These are phyloP conservation scores for Tricholauxania praeusta DNA, from an alignment of 2,888 invertebrate species.

Conservation along the genomic window DNA sequence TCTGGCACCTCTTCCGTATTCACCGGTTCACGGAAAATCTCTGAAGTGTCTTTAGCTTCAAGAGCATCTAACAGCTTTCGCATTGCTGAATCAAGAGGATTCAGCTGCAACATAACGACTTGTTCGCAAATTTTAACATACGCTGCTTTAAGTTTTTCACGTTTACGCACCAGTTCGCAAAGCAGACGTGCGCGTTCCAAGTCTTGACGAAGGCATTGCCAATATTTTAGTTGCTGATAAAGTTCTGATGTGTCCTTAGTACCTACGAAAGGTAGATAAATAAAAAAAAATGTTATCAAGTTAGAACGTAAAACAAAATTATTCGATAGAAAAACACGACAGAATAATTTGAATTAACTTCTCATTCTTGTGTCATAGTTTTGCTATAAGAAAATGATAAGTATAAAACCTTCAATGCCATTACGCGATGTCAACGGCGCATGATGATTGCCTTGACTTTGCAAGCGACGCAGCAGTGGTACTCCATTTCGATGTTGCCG, in stretches of 20 bases:
- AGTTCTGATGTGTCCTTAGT: constrained; percentile 79
- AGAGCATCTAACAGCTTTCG: constrained; percentile 82
- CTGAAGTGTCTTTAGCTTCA: constrained; percentile 82
- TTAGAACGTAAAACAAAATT: background rate
- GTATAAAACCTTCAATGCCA: constrained; percentile 70
- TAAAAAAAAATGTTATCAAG: background rate
- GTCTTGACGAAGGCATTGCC: constrained; percentile 94
- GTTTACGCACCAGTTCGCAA: constrained; percentile 94
- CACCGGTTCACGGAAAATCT: constrained; percentile 94
- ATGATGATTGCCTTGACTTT: constrained; percentile 72
- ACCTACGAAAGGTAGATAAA: constrained; percentile 44
- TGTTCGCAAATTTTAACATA: constrained; percentile 84
- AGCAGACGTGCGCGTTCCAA: constrained; percentile 91
- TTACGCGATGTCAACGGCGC: constrained; percentile 70
- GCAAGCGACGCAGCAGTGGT: constrained; percentile 87
- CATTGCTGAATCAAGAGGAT: constrained; percentile 85
- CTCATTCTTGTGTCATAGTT: background rate
- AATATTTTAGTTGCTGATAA: constrained; percentile 90
- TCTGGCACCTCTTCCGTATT: constrained; percentile 90
- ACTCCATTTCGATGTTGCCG: constrained; percentile 95
- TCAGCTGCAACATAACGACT: constrained; percentile 82
- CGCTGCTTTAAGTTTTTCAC: constrained; percentile 94
- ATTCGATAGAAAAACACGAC: background rate
- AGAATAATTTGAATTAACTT: background rate
- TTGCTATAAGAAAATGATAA: constrained; percentile 16